Evolutionary conservation across 53 echinoderm and acorn worm species (phyloP), one percentile per base, ranked within the genome.

Genomic region (Holothuria scabra): DNA sequence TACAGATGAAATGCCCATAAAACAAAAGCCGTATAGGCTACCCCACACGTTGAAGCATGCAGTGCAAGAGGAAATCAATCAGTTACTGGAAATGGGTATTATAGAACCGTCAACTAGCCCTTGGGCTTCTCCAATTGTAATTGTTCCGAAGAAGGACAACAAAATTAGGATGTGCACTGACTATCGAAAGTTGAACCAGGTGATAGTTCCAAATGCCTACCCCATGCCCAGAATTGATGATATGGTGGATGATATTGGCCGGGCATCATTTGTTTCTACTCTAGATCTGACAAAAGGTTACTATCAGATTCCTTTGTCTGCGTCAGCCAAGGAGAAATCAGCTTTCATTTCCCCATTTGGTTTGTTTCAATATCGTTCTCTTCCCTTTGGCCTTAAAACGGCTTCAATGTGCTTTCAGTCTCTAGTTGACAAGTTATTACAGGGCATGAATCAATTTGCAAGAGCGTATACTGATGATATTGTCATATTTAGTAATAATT

Each of bases 361-460:
- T 0, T 55, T 81, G 14, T 94, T 63, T 63, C 37, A 84, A 2
- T 94, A 89, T 29, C 85, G 59, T 34, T 86, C 91, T 0, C 57
- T 94, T 80, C 91, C 91, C 4, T 91, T 94, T 74, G 91, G 94
- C 1, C 84, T 94, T 84, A 71, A 89, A 59, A 91, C 88, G 59
- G 72, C 74, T n/a, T 59, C 84, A 28, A 66, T 79, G 4, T 87
- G 89, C 30, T 93, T 93, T 46, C 87, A 90, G 32, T 46, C 86
- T 76, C 30, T 93, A 2, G 83, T 93, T 56, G 83, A 90, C 48
- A 56, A 71, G 9, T 78, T 93, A 12, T 59, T 93, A 56, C 32
- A 57, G 6, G 86, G 83, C 6, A 60, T 68, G 68, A 67, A 33
- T 67, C 29, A 33, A 67, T 13, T 67, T 67, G 68, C 68, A 19